A percentile compares a stretch with the other conserved stretches of the same genome.
Conservation (phyloP, 2,113 vertebrate genomes). For the Scatophagus argus region DNA sequence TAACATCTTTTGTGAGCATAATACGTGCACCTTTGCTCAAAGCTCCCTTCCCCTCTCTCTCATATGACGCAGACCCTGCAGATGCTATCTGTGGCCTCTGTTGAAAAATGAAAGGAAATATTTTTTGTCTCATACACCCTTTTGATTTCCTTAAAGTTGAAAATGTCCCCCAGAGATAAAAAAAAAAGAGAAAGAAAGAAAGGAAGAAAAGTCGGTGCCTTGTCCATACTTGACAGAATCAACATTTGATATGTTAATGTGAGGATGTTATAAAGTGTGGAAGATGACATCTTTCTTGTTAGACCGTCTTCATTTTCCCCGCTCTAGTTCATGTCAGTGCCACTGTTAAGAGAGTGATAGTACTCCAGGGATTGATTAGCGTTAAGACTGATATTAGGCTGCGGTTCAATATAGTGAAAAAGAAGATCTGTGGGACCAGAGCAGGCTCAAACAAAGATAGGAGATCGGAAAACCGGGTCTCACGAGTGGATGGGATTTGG, state of each 20-base stretch:
- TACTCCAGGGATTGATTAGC: slow-evolving; percentile 49
- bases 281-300: slow-evolving; percentile 66
- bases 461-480: slow-evolving; percentile 14
- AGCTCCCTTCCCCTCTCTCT: slow-evolving; percentile 40
- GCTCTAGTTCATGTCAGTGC: slow-evolving; percentile 49
- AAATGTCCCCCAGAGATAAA: slow-evolving; percentile 73
- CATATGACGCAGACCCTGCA: slow-evolving; percentile 52
- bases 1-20: slow-evolving; percentile 33
- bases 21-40: slow-evolving; percentile 28
- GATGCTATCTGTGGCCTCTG: slow-evolving; percentile 72
- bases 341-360: slow-evolving; percentile 46
- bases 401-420: slow-evolving; percentile 38
- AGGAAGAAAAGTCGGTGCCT: slow-evolving; percentile 3
- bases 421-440: slow-evolving; percentile 39
- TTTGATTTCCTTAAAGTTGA: slow-evolving; percentile 81
- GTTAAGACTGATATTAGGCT: slow-evolving; percentile 48
- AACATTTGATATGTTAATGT: slow-evolving; percentile 78
- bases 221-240: slow-evolving; percentile 79
- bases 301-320: slow-evolving; percentile 64
- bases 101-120: slow-evolving; percentile 73
- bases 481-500: not conserved
- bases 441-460: no score
- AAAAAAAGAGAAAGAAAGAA: not conserved
- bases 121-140: slow-evolving; percentile 69
- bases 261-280: slow-evolving; percentile 57